Conservation (phyloP, 1,140 invertebrate species). For the Aphelenchoides fujianensis region DNA sequence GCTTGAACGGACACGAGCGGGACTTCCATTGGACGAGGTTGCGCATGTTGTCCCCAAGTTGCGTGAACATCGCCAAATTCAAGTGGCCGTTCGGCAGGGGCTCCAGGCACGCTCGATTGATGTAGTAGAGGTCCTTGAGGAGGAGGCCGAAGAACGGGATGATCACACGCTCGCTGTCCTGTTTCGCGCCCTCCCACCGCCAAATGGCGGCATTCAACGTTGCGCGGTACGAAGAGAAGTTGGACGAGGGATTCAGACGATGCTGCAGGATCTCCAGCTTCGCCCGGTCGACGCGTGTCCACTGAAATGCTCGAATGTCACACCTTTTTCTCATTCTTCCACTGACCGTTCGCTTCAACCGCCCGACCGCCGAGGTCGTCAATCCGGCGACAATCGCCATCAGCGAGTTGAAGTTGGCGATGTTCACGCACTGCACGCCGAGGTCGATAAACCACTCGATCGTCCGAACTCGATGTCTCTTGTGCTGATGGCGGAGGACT, state of each 20-base stretch:
- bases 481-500: constrained; percentile 72
- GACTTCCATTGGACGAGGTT: constrained; percentile 52
- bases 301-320: too few relatives aligned
- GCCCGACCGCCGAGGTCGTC: constrained; percentile 86
- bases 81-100: constrained; percentile 81
- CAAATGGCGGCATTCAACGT: constrained; percentile 85
- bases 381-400: constrained; percentile 95
- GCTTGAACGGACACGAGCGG: constrained; percentile 76
- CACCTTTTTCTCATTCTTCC: too few relatives aligned
- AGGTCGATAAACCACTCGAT: constrained; percentile 95
- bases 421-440: constrained; percentile 90
- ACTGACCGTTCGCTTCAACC: constrained; percentile 87
- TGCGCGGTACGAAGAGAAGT: constrained; percentile 82
- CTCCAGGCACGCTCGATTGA: constrained; percentile 76
- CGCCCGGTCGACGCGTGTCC: constrained; percentile 76
- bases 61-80: constrained; percentile 70
- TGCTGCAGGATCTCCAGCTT: constrained; percentile 85
- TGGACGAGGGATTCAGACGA: constrained; percentile 85
- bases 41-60: constrained; percentile 50
- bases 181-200: constrained; percentile 78
- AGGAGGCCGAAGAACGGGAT: constrained; percentile 87
- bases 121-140: constrained; percentile 85
- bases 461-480: constrained; percentile 74
- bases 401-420: constrained; percentile 93
- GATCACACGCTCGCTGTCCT: constrained; percentile 76